Conservation (phyloP, 2,113 vertebrate species). For the Ovibos moschatus region DNA sequence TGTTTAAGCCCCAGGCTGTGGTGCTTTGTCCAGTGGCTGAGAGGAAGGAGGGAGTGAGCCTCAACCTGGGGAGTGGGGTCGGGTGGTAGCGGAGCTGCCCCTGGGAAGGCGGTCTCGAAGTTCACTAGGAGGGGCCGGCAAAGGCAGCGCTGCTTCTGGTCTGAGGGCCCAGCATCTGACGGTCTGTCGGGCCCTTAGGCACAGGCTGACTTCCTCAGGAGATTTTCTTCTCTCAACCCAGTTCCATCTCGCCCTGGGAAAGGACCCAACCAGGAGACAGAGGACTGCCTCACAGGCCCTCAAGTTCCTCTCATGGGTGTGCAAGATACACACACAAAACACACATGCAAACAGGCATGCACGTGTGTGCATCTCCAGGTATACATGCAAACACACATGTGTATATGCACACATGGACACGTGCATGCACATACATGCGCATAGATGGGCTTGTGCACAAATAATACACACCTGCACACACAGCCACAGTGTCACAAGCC, state of each 20-base stretch:
- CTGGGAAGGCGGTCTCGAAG: neutral
- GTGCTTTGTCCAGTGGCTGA: neutral
- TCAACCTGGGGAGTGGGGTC: neutral
- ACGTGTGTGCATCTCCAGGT: neutral
- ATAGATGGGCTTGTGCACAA: neutral
- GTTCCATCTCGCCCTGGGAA: neutral
- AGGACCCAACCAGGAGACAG: neutral
- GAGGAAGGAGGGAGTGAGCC: too few relatives aligned
- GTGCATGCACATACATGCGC: rapidly evolving
- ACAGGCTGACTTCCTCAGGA: neutral
- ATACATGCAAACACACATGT: neutral
- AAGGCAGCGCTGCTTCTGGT: neutral
- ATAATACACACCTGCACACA: neutral
- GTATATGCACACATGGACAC: rapidly evolving
- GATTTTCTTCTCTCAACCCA: neutral
- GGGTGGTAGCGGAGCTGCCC: rapidly evolving
- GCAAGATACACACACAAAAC: neutral
- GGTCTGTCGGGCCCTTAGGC: rapidly evolving
- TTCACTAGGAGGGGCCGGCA: neutral
- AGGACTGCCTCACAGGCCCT: neutral
- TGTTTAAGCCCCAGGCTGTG: neutral
- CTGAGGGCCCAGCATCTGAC: neutral
- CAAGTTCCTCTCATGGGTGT: neutral
- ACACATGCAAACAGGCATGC: too few relatives aligned
- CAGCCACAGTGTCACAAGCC: rapidly evolving